Base-by-base conservation (phyloP, 2,888 invertebrate species). In the Philonicus albiceps region DNA sequence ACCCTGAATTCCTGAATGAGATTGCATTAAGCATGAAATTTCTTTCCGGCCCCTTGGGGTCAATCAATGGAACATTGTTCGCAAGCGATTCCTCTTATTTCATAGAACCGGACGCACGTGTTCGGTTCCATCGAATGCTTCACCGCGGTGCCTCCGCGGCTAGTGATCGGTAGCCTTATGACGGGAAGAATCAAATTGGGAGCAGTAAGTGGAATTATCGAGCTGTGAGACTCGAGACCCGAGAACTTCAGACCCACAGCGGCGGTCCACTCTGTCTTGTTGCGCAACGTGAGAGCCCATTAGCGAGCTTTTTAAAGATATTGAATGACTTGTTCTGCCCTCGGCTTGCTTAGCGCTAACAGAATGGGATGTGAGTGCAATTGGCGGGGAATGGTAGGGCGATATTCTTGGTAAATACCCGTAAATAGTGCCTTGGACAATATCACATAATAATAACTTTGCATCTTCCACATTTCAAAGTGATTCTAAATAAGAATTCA, bases 1-100 rank as follows among this genome's bases (percentile, higher is more conserved):
- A 75, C 86, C 75, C 83, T 49, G 53, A 55, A 83, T 87, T 76
- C 76, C 85, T 88, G 88, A 87, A 87, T 87, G 87, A 86, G 88
- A 87, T 86, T 80, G 87, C 85, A 86, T 81, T 53, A 84, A 87
- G 87, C 88, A 87, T 88, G 85, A 88, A 88, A 88, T 88, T 88
- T 87, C 87, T 88, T 88, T 88, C 87, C 88, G 87, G 87, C 87
- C 86, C 81, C 75, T 76, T 76, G 87, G 84, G 88, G 87, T 88
- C 87, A 88, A 88, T 88, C 88, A 88, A 87, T 87, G 88, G 88
- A 88, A 88, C 88, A 88, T 86, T 87, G 88, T 87, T 87, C 83
- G 53, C 86, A 43, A 27, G 72, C 37, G 84, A n/a, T 72, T 78
- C 73, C 22, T 43, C 22, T 81, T 27, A 81, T 86, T 74, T 74